Evolutionary conservation across 2,113 vertebrate species (phyloP), one percentile per base, ranked within the genome.

Genomic region (Salvelinus alpinus): DNA sequence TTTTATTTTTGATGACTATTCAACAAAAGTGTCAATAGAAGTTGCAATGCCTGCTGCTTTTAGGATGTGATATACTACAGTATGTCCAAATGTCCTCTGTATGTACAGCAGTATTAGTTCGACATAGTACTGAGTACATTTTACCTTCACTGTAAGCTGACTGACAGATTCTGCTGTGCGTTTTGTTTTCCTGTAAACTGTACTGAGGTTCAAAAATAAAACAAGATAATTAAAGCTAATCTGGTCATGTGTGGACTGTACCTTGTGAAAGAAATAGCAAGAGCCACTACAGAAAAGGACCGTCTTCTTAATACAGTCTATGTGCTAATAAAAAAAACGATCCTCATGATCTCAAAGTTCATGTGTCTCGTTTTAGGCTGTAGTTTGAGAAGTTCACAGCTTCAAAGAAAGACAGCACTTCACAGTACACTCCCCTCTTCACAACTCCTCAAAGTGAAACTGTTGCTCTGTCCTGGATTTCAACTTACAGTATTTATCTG

Each of bases 291-390:
- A 75, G 24, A 80, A 27, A 54, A 64, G 38, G 1, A 3, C 16
- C 6, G 2, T 7, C 13, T 34, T 51, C 73, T 57, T 85, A 73
- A 64, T 70, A 80, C 59, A 85, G 78, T 75, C 70, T 51, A 75
- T 59, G 70, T 24, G 29, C 12, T 20, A 11, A 47, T 4, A 29
- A 71, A 77, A 62, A 79, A 81, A 24, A 57, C 5, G 8, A 11
- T 73, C 69, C 60, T 79, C 80, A 84, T 87, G 85, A 87, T 87
- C 79, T 87, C 48, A 70, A 84, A 87, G 85, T 84, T 90, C 87
- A 85, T 83, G 83, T 87, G 80, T 80, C 85, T 85, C 4, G 62
- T 88, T 85, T 82, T 74, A 78, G 77, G 79, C 78, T 91, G 89
- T 86, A 88, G 91, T 89, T 89, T 82, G 71, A 85, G 68, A 70